Conservation (phyloP, 2,113 vertebrate species). For the Ifrita kowaldi region DNA sequence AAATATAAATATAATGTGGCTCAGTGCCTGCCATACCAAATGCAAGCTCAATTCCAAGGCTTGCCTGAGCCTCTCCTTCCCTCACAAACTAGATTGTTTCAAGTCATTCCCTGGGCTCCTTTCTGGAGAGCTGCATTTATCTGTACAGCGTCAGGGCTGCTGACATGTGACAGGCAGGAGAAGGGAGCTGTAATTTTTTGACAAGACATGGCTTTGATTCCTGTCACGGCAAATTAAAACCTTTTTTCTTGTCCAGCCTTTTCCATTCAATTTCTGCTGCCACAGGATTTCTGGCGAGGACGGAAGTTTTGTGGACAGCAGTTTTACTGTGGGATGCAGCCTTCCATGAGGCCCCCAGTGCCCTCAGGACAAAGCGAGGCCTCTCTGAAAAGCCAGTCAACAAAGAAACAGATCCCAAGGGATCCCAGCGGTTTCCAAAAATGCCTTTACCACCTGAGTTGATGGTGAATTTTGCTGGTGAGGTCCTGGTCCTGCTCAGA, state of each 20-base stretch:
- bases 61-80: not conserved
- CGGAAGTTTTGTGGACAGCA: fast-evolving
- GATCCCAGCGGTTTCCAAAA: not conserved
- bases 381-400: not conserved
- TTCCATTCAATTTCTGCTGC: not conserved
- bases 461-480: not conserved
- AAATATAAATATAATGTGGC: not conserved
- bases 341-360: fast-evolving
- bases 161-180: not conserved
- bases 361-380: not conserved
- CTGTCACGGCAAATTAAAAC: not conserved
- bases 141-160: not conserved
- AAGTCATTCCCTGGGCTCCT: not conserved
- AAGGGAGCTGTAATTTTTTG: not conserved
- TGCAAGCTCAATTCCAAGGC: not conserved
- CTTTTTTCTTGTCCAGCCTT: not conserved
- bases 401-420: not conserved
- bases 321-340: fast-evolving
- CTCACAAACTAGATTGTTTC: not conserved
- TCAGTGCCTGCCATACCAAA: not conserved
- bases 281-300: not conserved
- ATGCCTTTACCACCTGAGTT: not conserved
- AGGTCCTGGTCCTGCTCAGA: not conserved
- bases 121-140: not conserved
- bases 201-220: not conserved